Percentiles rank a stretch among this genome's conserved stretches.
Evolutionary conservation across 2,888 invertebrate species (phyloP).

Genomic region (Tineola bisselliella): DNA sequence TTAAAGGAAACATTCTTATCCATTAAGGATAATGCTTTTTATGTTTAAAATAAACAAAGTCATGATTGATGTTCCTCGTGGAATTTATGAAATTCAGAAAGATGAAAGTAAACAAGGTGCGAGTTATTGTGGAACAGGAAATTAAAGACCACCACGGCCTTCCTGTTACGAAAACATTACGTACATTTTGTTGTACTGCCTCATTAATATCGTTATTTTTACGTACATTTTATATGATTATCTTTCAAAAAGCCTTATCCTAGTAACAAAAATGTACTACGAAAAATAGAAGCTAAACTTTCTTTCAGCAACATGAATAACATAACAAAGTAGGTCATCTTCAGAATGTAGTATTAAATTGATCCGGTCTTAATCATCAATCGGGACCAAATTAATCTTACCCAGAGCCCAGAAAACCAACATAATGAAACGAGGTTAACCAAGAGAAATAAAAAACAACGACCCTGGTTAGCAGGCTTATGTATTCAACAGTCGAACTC

Average conservation of each 20-base stretch:
- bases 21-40: conserved; percentile 17
- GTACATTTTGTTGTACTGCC: background rate
- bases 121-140: conserved; percentile 38
- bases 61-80: conserved; percentile 18
- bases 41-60: conserved; percentile 15
- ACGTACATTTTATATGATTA: background rate
- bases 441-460: conserved; percentile 14
- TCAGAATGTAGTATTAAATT: background rate
- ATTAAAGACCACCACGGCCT: conserved; percentile 41
- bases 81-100: conserved; percentile 19
- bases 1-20: conserved; percentile 14
- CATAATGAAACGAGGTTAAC: conserved; percentile 13
- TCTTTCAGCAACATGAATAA: background rate
- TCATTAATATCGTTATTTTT: background rate
- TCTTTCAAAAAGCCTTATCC: background rate
- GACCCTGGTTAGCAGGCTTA: conserved; percentile 13
- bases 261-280: background rate
- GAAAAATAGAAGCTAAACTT: background rate
- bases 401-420: background rate
- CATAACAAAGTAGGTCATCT: background rate
- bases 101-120: conserved; percentile 34
- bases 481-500: conserved; percentile 15
- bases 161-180: conserved; percentile 20
- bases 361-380: conserved; percentile 11
- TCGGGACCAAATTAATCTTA: conserved; percentile 3